Evolutionary conservation across 2,797 vertebrate genomes (phyloP).

Genomic region (Dendrocincla fuliginosa): DNA sequence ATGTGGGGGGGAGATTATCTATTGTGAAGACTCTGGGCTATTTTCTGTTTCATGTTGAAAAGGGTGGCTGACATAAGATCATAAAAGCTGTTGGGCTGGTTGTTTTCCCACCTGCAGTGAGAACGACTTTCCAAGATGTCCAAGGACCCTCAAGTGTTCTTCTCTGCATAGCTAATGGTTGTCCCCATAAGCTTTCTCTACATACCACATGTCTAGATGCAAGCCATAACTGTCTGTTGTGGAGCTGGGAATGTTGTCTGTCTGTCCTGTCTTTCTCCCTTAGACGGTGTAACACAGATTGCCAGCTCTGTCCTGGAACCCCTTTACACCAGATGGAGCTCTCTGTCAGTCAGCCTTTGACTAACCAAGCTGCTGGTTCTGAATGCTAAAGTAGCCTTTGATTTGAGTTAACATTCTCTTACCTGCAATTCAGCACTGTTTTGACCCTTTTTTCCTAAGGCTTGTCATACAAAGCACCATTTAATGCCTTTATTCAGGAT

Average conservation of each 20-base stretch:
- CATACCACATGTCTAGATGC: rapidly evolving
- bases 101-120: not conserved
- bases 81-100: not conserved
- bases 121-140: too few species aligned
- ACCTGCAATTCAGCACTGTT: not conserved
- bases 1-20: too few species aligned
- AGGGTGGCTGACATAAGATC: not conserved
- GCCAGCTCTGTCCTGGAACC: not conserved
- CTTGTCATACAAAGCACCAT: not conserved
- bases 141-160: too few species aligned
- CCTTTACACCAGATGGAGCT: not conserved
- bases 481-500: too few species aligned
- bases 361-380: not conserved
- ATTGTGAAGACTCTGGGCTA: not conserved
- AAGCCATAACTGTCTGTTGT: not conserved
- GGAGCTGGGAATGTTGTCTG: not conserved
- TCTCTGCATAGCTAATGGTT: not conserved
- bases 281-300: not conserved
- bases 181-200: not conserved
- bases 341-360: not conserved
- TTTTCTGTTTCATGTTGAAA: not conserved
- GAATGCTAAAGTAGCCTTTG: not conserved
- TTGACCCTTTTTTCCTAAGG: not conserved
- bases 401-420: not conserved
- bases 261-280: not conserved